Percentiles rank a stretch among this genome's conserved stretches.
phyloP scores from a whole-genome alignment of 2,797 vertebrate species.

The Nyctalus aviator region DNA sequence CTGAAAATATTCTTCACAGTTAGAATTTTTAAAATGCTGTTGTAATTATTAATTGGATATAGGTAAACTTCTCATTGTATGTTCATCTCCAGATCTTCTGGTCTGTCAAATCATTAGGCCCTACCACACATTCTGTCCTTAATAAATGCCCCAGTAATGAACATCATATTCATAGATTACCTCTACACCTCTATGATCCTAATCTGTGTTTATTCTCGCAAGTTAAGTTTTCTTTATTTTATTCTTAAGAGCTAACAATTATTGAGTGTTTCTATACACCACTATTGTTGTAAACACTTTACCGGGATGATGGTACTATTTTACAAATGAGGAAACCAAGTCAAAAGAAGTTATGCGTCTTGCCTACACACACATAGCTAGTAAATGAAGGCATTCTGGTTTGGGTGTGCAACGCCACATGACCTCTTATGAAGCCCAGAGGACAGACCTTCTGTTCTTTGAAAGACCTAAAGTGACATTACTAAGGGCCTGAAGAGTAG shows the following conservation, averaged over 20 bases:
- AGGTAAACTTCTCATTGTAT: background rate
- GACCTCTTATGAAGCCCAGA: background rate
- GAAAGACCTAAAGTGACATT: background rate
- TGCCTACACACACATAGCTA: background rate
- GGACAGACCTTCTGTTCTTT: background rate
- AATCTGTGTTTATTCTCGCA: background rate
- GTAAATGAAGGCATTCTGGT: background rate
- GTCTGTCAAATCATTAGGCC: background rate
- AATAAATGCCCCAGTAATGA: background rate
- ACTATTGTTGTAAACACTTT: constrained; percentile 15
- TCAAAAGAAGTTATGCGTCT: background rate
- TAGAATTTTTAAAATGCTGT: background rate
- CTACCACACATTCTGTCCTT: background rate
- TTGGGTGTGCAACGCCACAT: background rate
- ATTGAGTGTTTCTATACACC: background rate
- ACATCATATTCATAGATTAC: background rate
- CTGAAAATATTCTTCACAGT: constrained; percentile 17
- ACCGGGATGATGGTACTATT: background rate
- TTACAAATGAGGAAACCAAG: background rate
- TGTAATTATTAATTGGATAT: background rate
- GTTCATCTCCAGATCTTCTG: background rate
- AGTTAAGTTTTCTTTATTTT: background rate
- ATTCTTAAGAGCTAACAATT: constrained; percentile 12
- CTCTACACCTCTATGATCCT: background rate
- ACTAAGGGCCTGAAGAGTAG: background rate